Evolutionary conservation across 2,888 invertebrate genomes (phyloP).

Genomic region (Trissolcus brochymenae): DNA sequence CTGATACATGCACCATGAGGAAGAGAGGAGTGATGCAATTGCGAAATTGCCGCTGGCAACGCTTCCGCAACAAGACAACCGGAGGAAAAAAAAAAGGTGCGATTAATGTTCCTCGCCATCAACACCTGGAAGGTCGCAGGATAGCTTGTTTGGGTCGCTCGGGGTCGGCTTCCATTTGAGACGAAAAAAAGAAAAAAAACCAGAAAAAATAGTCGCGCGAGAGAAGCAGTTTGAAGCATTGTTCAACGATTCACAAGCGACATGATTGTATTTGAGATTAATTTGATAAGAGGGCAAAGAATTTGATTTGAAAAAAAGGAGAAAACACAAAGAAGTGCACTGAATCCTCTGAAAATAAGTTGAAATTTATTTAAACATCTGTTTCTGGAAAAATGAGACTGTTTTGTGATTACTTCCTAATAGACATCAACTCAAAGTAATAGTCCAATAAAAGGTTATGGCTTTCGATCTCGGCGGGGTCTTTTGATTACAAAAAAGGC

Average conservation of each 20-base stretch:
- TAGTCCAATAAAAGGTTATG: constrained; percentile 2
- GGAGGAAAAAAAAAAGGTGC: constrained; percentile 13
- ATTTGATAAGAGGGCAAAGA: no score
- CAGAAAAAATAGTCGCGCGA: no score
- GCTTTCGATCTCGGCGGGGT: neutral
- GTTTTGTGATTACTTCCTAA: neutral
- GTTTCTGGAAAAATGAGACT: neutral
- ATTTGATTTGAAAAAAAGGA: no score
- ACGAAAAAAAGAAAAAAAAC: no score
- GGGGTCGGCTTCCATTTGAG: constrained; percentile 3
- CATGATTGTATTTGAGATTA: no score
- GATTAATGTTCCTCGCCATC: constrained; percentile 37
- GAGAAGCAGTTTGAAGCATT: no score
- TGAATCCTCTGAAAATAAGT: no score
- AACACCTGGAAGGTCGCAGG: constrained; percentile 29
- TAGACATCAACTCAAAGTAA: neutral
- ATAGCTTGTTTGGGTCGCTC: constrained; percentile 18
- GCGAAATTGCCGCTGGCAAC: constrained; percentile 33
- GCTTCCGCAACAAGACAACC: constrained; percentile 47
- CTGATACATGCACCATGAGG: constrained; percentile 37
- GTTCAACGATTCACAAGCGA: no score
- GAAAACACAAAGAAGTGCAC: no score
- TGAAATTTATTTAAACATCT: no score
- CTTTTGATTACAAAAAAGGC: constrained; percentile 11
- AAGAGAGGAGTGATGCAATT: constrained; percentile 35